Evolutionary conservation across 37 sponge, comb jelly and placozoan species (phyloP).

Genomic region (Theonella swinhoei): DNA sequence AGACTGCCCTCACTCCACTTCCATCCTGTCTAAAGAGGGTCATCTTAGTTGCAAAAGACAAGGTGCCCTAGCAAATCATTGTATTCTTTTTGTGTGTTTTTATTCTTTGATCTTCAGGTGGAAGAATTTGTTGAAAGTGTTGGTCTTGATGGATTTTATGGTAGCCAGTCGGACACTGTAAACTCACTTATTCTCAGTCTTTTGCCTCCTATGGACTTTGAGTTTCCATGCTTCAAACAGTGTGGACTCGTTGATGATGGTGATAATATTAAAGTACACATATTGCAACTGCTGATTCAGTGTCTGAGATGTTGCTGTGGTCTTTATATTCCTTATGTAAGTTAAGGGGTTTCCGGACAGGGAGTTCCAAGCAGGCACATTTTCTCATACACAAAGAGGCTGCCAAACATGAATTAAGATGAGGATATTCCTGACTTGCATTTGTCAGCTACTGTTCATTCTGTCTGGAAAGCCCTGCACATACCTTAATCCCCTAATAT

Average conservation of each 20-base stretch:
- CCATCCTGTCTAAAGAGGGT: conserved; percentile 60
- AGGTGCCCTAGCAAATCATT: conserved; percentile 28
- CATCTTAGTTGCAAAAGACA: conserved; percentile 21
- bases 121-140: not conserved
- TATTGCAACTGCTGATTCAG: no score
- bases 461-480: no score
- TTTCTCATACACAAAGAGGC: not conserved
- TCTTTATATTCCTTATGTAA: no score
- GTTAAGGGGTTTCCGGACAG: not conserved
- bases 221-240: not conserved
- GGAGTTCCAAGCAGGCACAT: not conserved
- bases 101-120: not conserved
- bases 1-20: conserved; percentile 35
- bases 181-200: conserved; percentile 59
- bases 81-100: not conserved
- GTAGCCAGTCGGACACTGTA: conserved; percentile 60
- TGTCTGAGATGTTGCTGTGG: no score
- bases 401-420: no score
- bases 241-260: not conserved
- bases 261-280: not conserved
- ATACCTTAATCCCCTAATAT: no score
- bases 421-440: no score
- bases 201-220: conserved; percentile 39
- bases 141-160: conserved; percentile 32
- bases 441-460: no score